Conservation (phyloP, 2,888 invertebrate species). For the Torymus aiolomorphi region DNA sequence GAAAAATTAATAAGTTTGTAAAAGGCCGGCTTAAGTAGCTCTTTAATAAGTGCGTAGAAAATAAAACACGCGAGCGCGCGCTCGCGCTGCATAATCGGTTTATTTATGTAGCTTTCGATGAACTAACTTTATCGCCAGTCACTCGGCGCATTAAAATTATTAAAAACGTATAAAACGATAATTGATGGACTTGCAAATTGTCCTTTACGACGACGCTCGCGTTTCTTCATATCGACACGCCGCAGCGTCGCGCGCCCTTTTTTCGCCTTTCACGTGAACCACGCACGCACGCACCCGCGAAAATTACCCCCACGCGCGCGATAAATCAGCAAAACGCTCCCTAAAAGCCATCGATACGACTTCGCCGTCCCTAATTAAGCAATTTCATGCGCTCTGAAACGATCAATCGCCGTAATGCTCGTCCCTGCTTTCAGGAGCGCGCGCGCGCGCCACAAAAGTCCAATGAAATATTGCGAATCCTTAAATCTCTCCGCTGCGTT, state of each 20-base stretch:
- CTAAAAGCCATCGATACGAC: too few relatives aligned
- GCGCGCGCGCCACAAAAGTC: background rate
- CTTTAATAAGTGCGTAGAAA: conserved; percentile 35
- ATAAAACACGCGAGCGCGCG: conserved; percentile 25
- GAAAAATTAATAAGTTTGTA: conserved; percentile 51
- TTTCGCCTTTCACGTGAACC: background rate
- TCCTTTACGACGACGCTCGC: conserved; percentile 21
- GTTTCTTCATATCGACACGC: too few relatives aligned
- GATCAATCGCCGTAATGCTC: conserved; percentile 24
- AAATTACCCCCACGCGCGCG: background rate
- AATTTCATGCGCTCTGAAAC: conserved; percentile 21
- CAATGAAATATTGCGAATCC: conserved; percentile 37
- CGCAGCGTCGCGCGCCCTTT: background rate
- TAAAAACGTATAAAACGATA: conserved; percentile 51
- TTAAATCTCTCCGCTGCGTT: conserved; percentile 25
- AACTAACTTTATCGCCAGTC: conserved; percentile 47
- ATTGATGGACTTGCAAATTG: conserved; percentile 52
- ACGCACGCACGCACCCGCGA: background rate
- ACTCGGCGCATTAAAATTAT: conserved; percentile 43
- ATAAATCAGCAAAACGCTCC: conserved; percentile 1
- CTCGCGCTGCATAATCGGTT: conserved; percentile 33
- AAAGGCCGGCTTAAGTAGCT: conserved; percentile 27
- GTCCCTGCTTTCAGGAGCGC: too few relatives aligned
- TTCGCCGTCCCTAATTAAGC: conserved; percentile 47
- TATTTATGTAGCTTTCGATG: conserved; percentile 48